Conservation (phyloP, 2,888 invertebrate species). For the Acanthosepion esculentum region DNA sequence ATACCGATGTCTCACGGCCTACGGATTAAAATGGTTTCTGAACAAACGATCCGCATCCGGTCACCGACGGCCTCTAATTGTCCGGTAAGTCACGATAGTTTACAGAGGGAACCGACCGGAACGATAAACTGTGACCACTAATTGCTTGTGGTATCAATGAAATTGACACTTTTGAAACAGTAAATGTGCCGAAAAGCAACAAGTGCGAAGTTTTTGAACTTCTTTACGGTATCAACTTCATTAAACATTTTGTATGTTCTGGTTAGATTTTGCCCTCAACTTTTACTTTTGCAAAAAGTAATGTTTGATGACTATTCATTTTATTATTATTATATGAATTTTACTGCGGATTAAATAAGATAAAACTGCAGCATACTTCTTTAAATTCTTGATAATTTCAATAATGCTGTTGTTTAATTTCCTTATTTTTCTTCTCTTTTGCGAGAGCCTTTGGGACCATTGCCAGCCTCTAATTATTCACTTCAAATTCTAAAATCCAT, state of each 20-base stretch:
- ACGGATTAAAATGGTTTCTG: not conserved
- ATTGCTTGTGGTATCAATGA: not conserved
- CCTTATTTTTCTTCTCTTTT: no score
- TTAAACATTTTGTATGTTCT: not conserved
- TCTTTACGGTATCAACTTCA: not conserved
- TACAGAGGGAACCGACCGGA: not conserved
- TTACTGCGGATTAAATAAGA: no score
- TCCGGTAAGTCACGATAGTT: not conserved
- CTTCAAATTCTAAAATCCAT: no score
- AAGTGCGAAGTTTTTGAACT: not conserved
- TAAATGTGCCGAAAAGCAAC: not conserved
- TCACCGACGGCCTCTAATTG: not conserved
- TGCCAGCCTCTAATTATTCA: no score
- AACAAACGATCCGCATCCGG: not conserved
- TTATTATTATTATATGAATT: no score
- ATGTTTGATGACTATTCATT: no score
- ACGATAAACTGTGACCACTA: not conserved
- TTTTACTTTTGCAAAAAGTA: no score
- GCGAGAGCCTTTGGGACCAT: no score
- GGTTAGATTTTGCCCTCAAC: not conserved
- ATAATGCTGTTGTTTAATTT: no score
- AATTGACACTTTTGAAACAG: not conserved
- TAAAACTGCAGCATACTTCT: no score
- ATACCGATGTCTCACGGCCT: not conserved
- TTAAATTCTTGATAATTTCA: no score